A percentile compares a stretch with the other conserved stretches of the same genome.
These are phyloP conservation scores for Liolophura sinensis DNA, from an alignment of 1,140 invertebrate genomes.

Conservation along the genomic window DNA sequence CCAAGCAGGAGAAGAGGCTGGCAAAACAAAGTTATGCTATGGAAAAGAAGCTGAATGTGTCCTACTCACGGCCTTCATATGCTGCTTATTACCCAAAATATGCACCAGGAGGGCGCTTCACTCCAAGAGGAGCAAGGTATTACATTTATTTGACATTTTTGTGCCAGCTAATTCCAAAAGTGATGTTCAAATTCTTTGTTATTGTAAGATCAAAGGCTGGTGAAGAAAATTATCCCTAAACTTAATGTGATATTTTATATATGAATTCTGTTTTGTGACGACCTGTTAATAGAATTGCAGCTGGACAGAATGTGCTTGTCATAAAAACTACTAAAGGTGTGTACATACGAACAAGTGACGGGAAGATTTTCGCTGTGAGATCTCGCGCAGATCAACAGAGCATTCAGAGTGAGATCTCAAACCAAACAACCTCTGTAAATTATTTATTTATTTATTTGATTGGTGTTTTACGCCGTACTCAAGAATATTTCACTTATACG, in stretches of 20 bases:
- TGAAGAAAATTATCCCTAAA: too few species aligned
- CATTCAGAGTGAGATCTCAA: too few species aligned
- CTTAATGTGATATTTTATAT: too few species aligned
- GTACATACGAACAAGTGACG: constrained; percentile 91
- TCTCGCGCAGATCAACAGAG: constrained; percentile 13
- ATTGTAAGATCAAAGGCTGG: too few species aligned
- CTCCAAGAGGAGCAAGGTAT: background rate
- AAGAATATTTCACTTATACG: too few species aligned
- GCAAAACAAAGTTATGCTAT: constrained; percentile 90
- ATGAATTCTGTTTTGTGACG: too few species aligned
- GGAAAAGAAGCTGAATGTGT: constrained; percentile 83
- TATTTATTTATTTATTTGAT: too few species aligned
- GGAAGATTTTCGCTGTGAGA: constrained; percentile 92
- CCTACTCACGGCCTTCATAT: constrained; percentile 62
- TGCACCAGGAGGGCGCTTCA: background rate
- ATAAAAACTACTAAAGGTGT: constrained; percentile 93
- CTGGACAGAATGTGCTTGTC: constrained; percentile 91
- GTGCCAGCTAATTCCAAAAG: too few species aligned
- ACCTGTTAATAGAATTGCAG: constrained; percentile 71
- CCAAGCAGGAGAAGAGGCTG: constrained; percentile 89
- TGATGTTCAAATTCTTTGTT: too few species aligned
- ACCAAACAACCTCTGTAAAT: too few species aligned
- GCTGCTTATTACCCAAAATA: constrained; percentile 59
- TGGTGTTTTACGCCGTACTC: too few species aligned
- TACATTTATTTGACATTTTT: too few species aligned